Percentiles rank a stretch among this genome's conserved stretches.
Evolutionary conservation across 2,797 vertebrate species (phyloP).

Genomic region (Borostomias antarcticus): DNA sequence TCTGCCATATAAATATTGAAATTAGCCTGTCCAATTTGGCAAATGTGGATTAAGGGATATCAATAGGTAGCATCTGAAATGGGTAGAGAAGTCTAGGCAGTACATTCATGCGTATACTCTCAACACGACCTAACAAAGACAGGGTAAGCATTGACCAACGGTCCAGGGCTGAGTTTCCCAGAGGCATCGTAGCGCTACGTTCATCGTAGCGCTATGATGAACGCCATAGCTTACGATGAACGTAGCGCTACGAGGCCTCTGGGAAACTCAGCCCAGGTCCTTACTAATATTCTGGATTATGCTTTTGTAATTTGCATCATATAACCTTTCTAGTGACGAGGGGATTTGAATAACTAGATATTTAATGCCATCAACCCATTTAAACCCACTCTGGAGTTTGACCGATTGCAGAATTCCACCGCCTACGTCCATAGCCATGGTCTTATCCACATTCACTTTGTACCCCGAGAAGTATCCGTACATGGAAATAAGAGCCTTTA

Average conservation of each 20-base stretch:
- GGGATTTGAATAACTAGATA: slow-evolving; percentile 16
- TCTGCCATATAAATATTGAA: no score
- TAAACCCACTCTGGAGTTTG: slow-evolving; percentile 15
- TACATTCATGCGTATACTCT: slow-evolving; percentile 21
- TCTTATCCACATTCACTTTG: slow-evolving; percentile 11
- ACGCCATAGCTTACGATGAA: no score
- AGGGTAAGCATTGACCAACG: slow-evolving; percentile 5
- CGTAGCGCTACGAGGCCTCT: no score
- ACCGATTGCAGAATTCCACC: neutral
- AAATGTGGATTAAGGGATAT: no score
- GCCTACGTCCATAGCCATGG: slow-evolving; percentile 16
- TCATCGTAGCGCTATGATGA: no score
- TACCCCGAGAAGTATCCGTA: slow-evolving; percentile 1
- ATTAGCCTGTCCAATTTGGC: no score
- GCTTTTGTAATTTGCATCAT: slow-evolving; percentile 8
- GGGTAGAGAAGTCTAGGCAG: slow-evolving; percentile 3
- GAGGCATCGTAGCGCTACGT: no score
- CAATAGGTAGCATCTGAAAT: no score
- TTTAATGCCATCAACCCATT: slow-evolving; percentile 16
- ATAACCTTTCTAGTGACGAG: neutral
- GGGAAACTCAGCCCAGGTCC: no score
- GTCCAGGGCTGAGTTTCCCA: no score
- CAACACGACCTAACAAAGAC: slow-evolving; percentile 7
- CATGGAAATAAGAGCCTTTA: slow-evolving; percentile 9
- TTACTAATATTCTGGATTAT: slow-evolving; percentile 13